A percentile compares a stretch with the other conserved stretches of the same genome.
These are phyloP conservation scores for Cichladusa arquata DNA, from an alignment of 2,113 vertebrate genomes.

Conservation along the genomic window DNA sequence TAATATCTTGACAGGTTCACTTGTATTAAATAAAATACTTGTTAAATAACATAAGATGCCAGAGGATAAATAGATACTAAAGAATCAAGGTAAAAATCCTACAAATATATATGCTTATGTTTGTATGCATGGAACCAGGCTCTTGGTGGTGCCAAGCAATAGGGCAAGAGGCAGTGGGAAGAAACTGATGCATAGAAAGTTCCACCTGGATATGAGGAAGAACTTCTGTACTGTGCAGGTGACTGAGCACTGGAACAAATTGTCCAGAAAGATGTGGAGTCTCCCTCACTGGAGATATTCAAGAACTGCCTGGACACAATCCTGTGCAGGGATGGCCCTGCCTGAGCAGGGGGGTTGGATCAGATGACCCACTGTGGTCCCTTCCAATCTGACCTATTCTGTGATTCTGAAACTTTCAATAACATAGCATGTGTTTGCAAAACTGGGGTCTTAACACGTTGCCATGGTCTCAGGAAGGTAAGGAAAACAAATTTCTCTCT, in stretches of 20 bases:
- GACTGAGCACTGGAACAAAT: not conserved
- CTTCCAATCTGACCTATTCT: not conserved
- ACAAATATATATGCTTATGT: not conserved
- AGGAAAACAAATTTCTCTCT: not conserved
- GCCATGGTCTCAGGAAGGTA: not conserved
- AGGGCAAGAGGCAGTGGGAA: not conserved
- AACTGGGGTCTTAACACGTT: not conserved
- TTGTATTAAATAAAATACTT: not conserved
- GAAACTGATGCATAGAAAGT: not conserved
- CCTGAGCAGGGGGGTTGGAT: not conserved
- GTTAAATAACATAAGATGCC: not conserved
- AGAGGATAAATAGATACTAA: not conserved
- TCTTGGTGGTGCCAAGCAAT: not conserved
- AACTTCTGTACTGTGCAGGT: too few species aligned
- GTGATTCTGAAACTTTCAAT: not conserved
- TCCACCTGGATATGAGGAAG: not conserved
- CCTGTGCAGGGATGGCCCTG: not conserved
- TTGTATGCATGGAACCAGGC: not conserved
- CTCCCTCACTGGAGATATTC: not conserved
- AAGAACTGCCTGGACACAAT: accelerated
- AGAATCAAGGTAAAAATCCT: not conserved
- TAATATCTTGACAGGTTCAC: not conserved
- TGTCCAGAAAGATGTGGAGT: not conserved
- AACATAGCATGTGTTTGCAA: not conserved
- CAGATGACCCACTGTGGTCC: accelerated